Conservation (phyloP, 2,797 vertebrate species). For the Sebastes flavidus region DNA sequence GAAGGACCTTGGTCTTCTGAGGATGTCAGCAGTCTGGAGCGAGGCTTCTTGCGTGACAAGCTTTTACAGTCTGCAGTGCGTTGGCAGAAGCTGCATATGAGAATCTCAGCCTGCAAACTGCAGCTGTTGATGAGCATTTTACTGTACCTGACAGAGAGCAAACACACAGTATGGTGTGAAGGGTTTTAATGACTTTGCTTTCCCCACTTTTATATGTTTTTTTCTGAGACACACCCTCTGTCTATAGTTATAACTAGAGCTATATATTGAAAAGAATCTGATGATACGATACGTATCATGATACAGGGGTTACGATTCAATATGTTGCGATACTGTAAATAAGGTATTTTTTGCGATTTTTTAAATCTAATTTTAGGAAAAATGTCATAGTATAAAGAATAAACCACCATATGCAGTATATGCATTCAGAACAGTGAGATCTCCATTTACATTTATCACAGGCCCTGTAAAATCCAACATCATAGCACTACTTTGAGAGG, state of each 20-base stretch:
- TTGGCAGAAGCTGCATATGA: constrained; percentile 17
- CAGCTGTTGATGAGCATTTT: constrained; percentile 37
- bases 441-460: too few relatives aligned
- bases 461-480: too few relatives aligned
- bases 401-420: too few relatives aligned
- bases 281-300: too few relatives aligned
- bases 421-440: too few relatives aligned
- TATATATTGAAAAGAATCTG: too few relatives aligned
- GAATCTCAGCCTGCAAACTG: neutral
- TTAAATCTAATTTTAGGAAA: too few relatives aligned
- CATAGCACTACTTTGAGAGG: too few relatives aligned
- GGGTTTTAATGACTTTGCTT: neutral
- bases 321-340: too few relatives aligned
- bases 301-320: too few relatives aligned
- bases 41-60: constrained; percentile 19
- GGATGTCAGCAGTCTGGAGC: constrained; percentile 41
- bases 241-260: neutral
- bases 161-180: neutral
- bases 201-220: neutral
- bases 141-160: neutral
- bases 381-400: too few relatives aligned
- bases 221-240: neutral
- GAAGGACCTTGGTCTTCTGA: constrained; percentile 31
- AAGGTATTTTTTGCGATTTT: too few relatives aligned
- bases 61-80: constrained; percentile 17